Conservation (phyloP, 2,888 invertebrate genomes). For the Copidosoma aretas region DNA sequence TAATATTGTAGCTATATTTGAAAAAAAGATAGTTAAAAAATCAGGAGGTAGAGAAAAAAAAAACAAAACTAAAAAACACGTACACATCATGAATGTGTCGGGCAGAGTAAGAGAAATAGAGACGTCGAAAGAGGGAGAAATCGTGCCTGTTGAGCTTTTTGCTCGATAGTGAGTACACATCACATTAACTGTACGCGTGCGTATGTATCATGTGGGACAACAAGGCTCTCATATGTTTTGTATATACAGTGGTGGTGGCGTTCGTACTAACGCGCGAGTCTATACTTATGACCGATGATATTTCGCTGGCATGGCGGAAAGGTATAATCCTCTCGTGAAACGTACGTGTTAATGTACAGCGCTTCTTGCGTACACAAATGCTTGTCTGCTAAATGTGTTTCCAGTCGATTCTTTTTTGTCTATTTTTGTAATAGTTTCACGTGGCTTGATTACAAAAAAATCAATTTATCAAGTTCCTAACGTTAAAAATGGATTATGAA, state of each 20-base stretch:
- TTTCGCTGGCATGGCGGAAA: conserved; percentile 26
- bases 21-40: conserved; percentile 1
- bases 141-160: conserved; percentile 38
- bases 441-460: not conserved
- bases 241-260: conserved; percentile 4
- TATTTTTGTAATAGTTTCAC: not conserved
- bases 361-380: conserved; percentile 1
- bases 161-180: conserved; percentile 1
- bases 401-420: not conserved
- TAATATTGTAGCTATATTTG: not conserved
- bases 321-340: conserved; percentile 18
- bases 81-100: conserved; percentile 17
- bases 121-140: conserved; percentile 25
- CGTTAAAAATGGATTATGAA: too few relatives aligned
- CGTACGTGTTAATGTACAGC: conserved; percentile 16
- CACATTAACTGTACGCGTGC: too few relatives aligned
- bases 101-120: not conserved
- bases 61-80: conserved; percentile 12
- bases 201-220: conserved; percentile 2
- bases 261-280: conserved; percentile 12
- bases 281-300: conserved; percentile 18
- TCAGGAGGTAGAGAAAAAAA: not conserved
- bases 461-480: too few relatives aligned
- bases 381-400: not conserved
- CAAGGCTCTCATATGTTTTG: conserved; percentile 24